Conservation (phyloP, 2,113 vertebrate species). For the Phylloscopus whistleri region DNA sequence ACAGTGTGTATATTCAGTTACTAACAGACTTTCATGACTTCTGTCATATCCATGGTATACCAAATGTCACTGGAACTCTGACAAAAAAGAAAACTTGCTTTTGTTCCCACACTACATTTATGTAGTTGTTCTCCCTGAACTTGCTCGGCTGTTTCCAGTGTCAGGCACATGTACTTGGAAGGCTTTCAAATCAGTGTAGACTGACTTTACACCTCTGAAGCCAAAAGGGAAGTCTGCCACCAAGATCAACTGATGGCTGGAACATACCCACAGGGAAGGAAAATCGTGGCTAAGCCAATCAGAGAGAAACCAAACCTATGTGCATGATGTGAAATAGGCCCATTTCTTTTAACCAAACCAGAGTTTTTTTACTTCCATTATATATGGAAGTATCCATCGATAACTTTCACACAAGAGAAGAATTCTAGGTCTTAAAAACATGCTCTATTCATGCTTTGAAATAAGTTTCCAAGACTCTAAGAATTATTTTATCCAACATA, state of each 20-base stretch:
- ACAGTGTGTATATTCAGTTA: not conserved
- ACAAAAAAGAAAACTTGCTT: not conserved
- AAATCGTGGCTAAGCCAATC: not conserved
- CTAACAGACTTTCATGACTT: not conserved
- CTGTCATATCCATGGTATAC: not conserved
- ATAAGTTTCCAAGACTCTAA: not conserved
- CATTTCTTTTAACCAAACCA: not conserved
- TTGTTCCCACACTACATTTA: not conserved
- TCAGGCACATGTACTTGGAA: conserved; percentile 1
- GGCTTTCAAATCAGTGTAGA: not conserved
- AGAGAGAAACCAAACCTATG: not conserved
- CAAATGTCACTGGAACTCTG: not conserved
- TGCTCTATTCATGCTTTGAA: not conserved
- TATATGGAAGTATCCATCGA: not conserved
- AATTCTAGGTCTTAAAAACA: not conserved
- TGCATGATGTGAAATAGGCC: not conserved
- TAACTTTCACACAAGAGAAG: not conserved
- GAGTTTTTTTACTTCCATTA: not conserved
- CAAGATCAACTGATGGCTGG: not conserved
- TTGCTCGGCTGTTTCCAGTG: not conserved
- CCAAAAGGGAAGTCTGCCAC: conserved; percentile 14
- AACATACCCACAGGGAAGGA: not conserved
- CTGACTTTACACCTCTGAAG: not conserved
- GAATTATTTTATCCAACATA: not conserved
- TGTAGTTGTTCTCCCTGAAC: not conserved